These are phyloP conservation scores for Corythornis madagascariensis DNA, from an alignment of 2,113 vertebrate species.

Conservation along the genomic window DNA sequence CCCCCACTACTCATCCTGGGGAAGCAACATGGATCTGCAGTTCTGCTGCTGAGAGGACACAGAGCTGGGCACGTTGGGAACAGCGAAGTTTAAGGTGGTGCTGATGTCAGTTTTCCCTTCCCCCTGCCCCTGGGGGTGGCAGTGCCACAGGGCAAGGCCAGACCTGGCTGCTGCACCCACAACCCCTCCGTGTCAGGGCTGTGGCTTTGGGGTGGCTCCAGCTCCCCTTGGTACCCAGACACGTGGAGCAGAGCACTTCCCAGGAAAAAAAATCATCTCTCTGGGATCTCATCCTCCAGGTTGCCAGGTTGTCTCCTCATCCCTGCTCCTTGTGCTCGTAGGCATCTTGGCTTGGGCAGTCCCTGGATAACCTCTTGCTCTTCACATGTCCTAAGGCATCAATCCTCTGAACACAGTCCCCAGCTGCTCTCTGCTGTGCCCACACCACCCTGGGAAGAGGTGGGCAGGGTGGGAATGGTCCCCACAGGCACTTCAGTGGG, in stretches of 20 bases:
- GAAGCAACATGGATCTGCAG: background rate
- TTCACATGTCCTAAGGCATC: background rate
- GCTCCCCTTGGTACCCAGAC: background rate
- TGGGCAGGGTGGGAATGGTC: background rate
- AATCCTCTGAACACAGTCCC: background rate
- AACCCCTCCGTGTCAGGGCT: fast-evolving
- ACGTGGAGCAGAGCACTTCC: fast-evolving
- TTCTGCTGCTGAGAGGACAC: background rate
- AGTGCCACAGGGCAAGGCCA: background rate
- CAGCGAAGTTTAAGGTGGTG: background rate
- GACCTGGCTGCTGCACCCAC: background rate
- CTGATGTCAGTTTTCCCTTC: fast-evolving
- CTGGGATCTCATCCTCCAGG: background rate
- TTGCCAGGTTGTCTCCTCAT: background rate
- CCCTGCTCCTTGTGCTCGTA: background rate
- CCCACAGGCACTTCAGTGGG: background rate
- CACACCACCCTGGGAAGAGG: background rate
- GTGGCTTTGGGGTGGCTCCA: background rate
- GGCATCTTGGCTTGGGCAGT: background rate
- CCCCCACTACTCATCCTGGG: background rate
- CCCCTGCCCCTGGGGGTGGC: fast-evolving
- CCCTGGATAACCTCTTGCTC: background rate
- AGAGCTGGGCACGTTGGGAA: fast-evolving
- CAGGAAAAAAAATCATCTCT: background rate
- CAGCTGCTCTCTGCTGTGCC: background rate